A percentile compares a stretch with the other conserved stretches of the same genome.
These are phyloP conservation scores for Poecilia latipinna DNA, from an alignment of 2,113 vertebrate genomes.

Conservation along the genomic window DNA sequence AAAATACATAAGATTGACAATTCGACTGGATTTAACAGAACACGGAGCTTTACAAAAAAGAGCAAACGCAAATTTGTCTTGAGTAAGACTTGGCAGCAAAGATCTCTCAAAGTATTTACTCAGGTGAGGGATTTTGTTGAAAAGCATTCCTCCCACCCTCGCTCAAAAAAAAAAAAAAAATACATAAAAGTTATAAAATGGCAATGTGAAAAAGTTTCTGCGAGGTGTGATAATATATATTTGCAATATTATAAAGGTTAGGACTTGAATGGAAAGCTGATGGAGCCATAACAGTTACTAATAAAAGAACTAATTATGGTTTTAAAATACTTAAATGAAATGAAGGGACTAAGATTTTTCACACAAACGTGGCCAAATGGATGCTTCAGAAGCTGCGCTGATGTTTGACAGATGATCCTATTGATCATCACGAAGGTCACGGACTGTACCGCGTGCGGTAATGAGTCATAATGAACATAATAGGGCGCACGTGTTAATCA, in stretches of 20 bases:
- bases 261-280: not conserved
- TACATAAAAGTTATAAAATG: no score
- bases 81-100: no score
- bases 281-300: not conserved
- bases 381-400: not conserved
- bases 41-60: not conserved
- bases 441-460: constrained; percentile 31
- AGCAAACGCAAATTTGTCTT: no score
- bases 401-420: constrained; percentile 28
- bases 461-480: constrained; percentile 51
- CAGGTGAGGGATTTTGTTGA: no score
- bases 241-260: not conserved
- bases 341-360: not conserved
- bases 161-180: no score
- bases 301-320: not conserved
- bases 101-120: no score
- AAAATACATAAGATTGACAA: no score
- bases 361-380: not conserved
- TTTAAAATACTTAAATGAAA: not conserved
- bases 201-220: no score
- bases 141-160: no score
- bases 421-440: constrained; percentile 29
- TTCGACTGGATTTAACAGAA: no score
- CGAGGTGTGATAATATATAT: not conserved
- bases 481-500: constrained; percentile 47